phyloP scores from a whole-genome alignment of 35 echinoderm and acorn worm genomes.

The Anneissia japonica region DNA sequence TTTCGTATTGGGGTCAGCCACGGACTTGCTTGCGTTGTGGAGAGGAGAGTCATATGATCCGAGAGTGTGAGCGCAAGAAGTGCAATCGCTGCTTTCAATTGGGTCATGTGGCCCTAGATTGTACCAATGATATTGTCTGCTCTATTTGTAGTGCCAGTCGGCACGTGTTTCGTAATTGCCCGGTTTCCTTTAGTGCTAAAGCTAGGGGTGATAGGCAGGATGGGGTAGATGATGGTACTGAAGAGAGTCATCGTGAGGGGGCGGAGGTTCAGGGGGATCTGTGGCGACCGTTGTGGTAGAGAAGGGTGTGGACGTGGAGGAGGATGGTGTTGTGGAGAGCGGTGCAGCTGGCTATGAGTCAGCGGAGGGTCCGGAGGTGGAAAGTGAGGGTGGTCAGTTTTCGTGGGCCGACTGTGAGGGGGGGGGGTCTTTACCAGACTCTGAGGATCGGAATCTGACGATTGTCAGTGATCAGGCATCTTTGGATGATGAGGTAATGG shows the following conservation, averaged over 20 bases:
- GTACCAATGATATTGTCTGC: neutral
- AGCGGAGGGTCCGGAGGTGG: too few relatives aligned
- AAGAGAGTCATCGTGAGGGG: neutral
- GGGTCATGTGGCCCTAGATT: constrained; percentile 7
- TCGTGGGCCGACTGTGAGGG: too few relatives aligned
- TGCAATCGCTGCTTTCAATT: neutral
- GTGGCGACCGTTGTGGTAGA: too few relatives aligned
- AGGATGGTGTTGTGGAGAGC: too few relatives aligned
- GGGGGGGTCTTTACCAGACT: too few relatives aligned
- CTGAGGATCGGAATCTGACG: too few relatives aligned
- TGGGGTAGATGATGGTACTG: constrained; percentile 19
- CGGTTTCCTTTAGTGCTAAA: constrained; percentile 17
- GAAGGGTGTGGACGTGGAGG: too few relatives aligned
- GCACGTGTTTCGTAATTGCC: constrained; percentile 5
- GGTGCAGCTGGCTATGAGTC: too few relatives aligned
- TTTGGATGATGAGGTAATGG: too few relatives aligned
- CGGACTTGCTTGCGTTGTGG: constrained; percentile 36
- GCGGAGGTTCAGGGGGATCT: neutral
- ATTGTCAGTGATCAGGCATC: too few relatives aligned
- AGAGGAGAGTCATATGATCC: neutral
- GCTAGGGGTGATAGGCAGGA: neutral
- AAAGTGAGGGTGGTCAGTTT: too few relatives aligned
- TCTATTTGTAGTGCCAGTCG: constrained; percentile 8
- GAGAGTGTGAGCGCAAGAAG: constrained; percentile 15
- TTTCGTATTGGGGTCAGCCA: constrained; percentile 21